A percentile compares a stretch with the other conserved stretches of the same genome.
Evolutionary conservation across 2,888 invertebrate genomes (phyloP).

Genomic region (Bellardia pandia): DNA sequence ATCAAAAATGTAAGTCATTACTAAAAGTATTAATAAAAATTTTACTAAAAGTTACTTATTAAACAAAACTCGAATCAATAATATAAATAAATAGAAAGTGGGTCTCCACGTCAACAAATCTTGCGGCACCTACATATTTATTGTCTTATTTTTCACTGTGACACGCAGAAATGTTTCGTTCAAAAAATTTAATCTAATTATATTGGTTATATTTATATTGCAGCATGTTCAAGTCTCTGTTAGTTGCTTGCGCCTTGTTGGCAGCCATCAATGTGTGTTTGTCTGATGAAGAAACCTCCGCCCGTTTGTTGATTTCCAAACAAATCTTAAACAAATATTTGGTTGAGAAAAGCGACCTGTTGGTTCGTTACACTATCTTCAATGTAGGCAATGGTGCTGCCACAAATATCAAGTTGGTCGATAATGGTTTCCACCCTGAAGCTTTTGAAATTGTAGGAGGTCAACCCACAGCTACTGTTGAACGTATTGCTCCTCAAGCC

Average conservation of each 20-base stretch:
- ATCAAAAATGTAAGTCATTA: constrained; percentile 37
- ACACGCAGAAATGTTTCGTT: not conserved
- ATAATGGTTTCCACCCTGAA: constrained; percentile 95
- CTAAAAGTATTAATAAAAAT: not conserved
- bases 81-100: not conserved
- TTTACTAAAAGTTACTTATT: constrained; percentile 64
- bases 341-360: constrained; percentile 97
- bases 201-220: constrained; percentile 47
- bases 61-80: constrained; percentile 70
- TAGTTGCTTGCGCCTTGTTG: constrained; percentile 77
- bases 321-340: constrained; percentile 97
- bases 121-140: not conserved
- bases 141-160: not conserved
- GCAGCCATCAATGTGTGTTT: constrained; percentile 79
- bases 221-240: constrained; percentile 77
- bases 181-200: not conserved
- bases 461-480: constrained; percentile 91
- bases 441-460: constrained; percentile 96
- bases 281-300: constrained; percentile 88
- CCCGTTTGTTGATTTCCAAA: constrained; percentile 95
- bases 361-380: constrained; percentile 96
- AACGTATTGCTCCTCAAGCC: constrained; percentile 95
- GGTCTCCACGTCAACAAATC: constrained; percentile 75
- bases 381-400: constrained; percentile 97
- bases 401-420: constrained; percentile 92